These are phyloP conservation scores for Ianthella basta DNA, from an alignment of 37 sponge, comb jelly and placozoan species.

Conservation along the genomic window DNA sequence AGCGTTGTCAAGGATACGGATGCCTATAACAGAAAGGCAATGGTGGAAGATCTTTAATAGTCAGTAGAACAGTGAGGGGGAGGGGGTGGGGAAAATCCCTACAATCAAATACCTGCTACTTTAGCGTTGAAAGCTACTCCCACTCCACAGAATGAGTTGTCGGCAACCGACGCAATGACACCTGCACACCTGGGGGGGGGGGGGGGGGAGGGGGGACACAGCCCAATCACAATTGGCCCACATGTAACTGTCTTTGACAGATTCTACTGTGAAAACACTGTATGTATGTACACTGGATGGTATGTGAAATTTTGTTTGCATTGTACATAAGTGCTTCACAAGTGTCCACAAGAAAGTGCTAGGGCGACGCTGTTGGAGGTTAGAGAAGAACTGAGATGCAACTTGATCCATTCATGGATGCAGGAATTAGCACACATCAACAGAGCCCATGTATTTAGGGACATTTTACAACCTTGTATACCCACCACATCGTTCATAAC, in stretches of 20 bases:
- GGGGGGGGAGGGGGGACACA: not conserved
- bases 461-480: no score
- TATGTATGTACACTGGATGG: not conserved
- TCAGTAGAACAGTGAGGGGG: not conserved
- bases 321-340: not conserved
- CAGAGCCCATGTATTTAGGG: not conserved
- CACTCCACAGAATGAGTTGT: conserved; percentile 74
- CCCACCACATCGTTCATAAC: no score
- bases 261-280: no score
- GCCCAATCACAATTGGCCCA: no score
- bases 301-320: not conserved
- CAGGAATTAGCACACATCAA: not conserved
- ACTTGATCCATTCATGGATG: not conserved
- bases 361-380: no score
- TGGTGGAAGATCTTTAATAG: not conserved
- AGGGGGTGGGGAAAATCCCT: not conserved
- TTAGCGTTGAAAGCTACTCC: conserved; percentile 74
- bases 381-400: no score
- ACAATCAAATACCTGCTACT: conserved; percentile 42
- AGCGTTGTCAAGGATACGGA: conserved; percentile 72
- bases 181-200: conserved; percentile 73
- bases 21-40: conserved; percentile 30
- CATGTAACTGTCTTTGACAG: no score
- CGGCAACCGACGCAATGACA: conserved; percentile 68
- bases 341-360: no score